These are phyloP conservation scores for Smittia sp. DNA, from an alignment of 2,888 invertebrate genomes.

Conservation along the genomic window DNA sequence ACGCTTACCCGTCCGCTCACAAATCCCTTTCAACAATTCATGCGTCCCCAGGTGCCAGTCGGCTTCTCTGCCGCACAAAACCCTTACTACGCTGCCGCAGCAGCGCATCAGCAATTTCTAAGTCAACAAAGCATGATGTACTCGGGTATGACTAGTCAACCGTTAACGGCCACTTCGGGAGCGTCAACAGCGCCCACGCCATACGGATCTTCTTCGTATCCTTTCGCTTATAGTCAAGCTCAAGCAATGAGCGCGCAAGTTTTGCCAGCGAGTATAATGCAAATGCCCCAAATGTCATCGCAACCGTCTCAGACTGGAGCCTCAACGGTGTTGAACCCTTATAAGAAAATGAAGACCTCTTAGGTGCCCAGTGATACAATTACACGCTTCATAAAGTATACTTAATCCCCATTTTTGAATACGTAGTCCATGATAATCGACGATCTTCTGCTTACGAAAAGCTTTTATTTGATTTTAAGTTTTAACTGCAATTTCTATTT, in stretches of 20 bases:
- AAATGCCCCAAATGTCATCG: slow-evolving; percentile 47
- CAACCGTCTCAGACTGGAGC: slow-evolving; percentile 47
- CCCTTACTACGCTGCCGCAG: slow-evolving; percentile 49
- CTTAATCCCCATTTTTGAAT: neutral
- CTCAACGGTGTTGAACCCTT: slow-evolving; percentile 66
- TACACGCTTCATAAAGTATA: slow-evolving; percentile 28
- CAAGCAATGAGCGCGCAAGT: slow-evolving; percentile 25
- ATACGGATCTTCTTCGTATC: neutral
- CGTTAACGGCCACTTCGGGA: slow-evolving; percentile 19
- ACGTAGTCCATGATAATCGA: slow-evolving; percentile 19
- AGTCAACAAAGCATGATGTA: slow-evolving; percentile 42
- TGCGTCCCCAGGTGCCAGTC: slow-evolving; percentile 56
- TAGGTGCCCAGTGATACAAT: slow-evolving; percentile 45
- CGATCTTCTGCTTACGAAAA: neutral
- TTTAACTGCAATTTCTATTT: neutral
- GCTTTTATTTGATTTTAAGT: neutral
- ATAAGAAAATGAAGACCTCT: slow-evolving; percentile 86
- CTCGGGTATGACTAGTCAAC: slow-evolving; percentile 26
- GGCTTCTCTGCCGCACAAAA: slow-evolving; percentile 57
- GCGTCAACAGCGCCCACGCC: slow-evolving; percentile 17
- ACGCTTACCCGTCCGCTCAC: slow-evolving; percentile 38
- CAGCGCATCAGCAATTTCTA: slow-evolving; percentile 43
- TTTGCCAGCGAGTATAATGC: slow-evolving; percentile 30
- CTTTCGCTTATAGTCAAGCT: slow-evolving; percentile 25
- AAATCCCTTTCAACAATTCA: slow-evolving; percentile 49